Evolutionary conservation across 2,113 vertebrate species (phyloP).

Genomic region (Ammospiza nelsoni): DNA sequence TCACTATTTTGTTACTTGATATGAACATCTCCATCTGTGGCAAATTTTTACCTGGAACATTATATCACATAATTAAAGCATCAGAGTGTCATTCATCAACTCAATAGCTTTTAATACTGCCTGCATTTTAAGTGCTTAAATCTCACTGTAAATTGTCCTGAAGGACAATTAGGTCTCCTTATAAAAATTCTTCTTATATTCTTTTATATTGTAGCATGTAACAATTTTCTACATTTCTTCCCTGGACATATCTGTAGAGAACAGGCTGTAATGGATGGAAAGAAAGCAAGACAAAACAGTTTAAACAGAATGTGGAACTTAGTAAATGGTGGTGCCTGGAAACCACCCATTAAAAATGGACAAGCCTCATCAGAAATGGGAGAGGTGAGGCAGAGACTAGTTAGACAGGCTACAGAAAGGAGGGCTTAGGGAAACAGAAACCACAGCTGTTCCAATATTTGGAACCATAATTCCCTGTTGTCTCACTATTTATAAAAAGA

Average conservation of each 20-base stretch:
- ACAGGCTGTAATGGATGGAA: background rate
- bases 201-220: background rate
- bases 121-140: background rate
- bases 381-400: background rate
- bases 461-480: background rate
- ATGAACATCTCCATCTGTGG: background rate
- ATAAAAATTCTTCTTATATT: background rate
- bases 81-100: background rate
- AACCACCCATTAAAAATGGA: background rate
- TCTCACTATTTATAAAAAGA: background rate
- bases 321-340: background rate
- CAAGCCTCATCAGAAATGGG: background rate
- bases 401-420: background rate
- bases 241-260: background rate
- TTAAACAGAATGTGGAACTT: background rate
- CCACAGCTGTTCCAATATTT: background rate
- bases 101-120: background rate
- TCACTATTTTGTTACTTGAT: background rate
- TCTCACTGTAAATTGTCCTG: background rate
- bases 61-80: background rate
- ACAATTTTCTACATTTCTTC: background rate
- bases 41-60: background rate
- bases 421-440: background rate
- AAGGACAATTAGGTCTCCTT: background rate
- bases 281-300: background rate